Evolutionary conservation across 2,113 vertebrate genomes (phyloP).

Genomic region (Daboia siamensis): DNA sequence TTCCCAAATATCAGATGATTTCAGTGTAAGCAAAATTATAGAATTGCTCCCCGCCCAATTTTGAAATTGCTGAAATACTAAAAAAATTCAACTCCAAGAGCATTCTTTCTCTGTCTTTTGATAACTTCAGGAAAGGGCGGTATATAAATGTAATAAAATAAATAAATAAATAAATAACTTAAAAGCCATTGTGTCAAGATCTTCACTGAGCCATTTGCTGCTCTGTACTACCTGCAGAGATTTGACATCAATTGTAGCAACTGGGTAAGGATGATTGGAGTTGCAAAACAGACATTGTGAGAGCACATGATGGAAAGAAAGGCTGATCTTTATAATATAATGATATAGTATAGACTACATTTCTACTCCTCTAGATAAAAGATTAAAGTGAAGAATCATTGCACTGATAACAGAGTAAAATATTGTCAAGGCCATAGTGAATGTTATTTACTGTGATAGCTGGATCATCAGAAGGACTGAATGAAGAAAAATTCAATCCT

Average conservation of each 20-base stretch:
- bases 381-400: no score
- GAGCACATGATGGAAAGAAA: neutral
- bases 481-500: no score
- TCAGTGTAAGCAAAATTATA: constrained; percentile 26
- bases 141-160: no score
- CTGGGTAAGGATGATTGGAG: neutral
- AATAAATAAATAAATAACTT: no score
- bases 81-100: neutral
- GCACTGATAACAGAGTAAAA: no score
- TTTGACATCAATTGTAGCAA: neutral
- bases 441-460: no score
- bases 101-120: neutral
- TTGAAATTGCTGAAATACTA: constrained; percentile 44
- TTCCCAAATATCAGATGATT: constrained; percentile 30
- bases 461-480: no score
- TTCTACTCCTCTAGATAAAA: no score
- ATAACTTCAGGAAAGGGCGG: no score
- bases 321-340: neutral
- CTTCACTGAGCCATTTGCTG: neutral
- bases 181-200: neutral
- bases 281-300: neutral
- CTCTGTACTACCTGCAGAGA: neutral
- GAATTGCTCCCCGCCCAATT: constrained; percentile 29
- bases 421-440: no score
- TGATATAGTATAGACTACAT: no score